A percentile compares a stretch with the other conserved stretches of the same genome.
These are phyloP conservation scores for Oreochromis tanganicae DNA, from an alignment of 2,113 vertebrate genomes.

Conservation along the genomic window DNA sequence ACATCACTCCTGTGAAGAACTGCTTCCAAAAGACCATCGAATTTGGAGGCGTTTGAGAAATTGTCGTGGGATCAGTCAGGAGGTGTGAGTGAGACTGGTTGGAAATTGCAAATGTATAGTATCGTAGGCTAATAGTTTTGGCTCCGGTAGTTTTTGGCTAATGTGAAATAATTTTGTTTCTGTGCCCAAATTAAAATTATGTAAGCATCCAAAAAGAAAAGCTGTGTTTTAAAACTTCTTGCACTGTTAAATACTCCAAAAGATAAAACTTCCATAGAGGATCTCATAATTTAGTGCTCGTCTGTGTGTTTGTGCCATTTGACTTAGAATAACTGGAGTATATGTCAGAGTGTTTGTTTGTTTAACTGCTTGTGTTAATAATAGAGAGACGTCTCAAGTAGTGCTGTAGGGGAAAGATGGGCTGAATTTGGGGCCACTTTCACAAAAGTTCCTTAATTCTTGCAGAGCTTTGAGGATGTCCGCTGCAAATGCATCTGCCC, in stretches of 20 bases:
- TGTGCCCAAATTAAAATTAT: not conserved
- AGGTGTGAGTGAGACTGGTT: not conserved
- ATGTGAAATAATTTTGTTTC: not conserved
- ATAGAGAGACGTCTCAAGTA: not conserved
- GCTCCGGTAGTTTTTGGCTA: not conserved
- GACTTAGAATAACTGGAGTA: not conserved
- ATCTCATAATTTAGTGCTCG: accelerated
- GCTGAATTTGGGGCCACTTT: not conserved
- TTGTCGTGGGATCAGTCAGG: not conserved
- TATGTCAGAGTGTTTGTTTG: not conserved
- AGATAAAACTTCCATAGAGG: not conserved
- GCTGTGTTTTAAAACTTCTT: not conserved
- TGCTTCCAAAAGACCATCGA: not conserved
- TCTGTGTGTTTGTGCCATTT: not conserved
- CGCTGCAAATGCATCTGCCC: slow-evolving; percentile 96
- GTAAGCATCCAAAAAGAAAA: not conserved
- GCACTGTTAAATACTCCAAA: not conserved
- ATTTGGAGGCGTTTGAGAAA: not conserved
- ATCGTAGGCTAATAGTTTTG: accelerated
- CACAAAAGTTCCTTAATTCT: not conserved
- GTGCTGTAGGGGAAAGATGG: not conserved
- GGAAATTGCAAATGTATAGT: not conserved
- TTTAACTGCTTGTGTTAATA: not conserved
- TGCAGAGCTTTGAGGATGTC: slow-evolving; percentile 87
- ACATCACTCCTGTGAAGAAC: not conserved